Conservation (phyloP, 92 coral and sea anemone species). For the Bergia puertoricense region DNA sequence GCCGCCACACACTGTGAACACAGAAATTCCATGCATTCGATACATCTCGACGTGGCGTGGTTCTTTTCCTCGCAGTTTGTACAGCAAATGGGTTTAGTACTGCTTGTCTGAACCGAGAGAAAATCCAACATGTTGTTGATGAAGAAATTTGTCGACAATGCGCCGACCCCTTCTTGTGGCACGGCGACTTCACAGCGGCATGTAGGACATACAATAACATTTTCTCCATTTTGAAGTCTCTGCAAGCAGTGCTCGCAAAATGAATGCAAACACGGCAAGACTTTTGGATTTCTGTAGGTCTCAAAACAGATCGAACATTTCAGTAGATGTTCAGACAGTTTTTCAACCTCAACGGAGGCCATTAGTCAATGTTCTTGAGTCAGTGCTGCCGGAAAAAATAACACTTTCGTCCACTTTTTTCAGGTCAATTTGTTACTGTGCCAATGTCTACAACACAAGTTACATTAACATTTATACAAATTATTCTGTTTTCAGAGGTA, state of each 20-base stretch:
- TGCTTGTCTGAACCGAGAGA: constrained; percentile 87
- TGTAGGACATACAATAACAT: constrained; percentile 84
- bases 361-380: constrained; percentile 32
- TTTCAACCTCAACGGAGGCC: constrained; percentile 99
- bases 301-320: constrained; percentile 96
- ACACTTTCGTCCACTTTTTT: neutral
- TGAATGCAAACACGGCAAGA: constrained; percentile 92
- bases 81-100: constrained; percentile 83
- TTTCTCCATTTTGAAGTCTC: constrained; percentile 84
- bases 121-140: constrained; percentile 98
- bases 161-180: constrained; percentile 87
- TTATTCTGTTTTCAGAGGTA: neutral
- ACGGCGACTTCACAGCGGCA: constrained; percentile 84
- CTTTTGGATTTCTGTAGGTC: constrained; percentile 88
- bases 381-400: neutral
- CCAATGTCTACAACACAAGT: constrained; percentile 18
- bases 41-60: constrained; percentile 85
- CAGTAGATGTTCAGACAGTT: constrained; percentile 91
- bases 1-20: constrained; percentile 95
- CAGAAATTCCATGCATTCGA: constrained; percentile 96
- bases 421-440: neutral
- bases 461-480: neutral
- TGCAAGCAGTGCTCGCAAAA: constrained; percentile 90
- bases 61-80: constrained; percentile 90
- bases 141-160: constrained; percentile 89